phyloP scores from a whole-genome alignment of 2,888 invertebrate genomes.

The Cyaniris semiargus region DNA sequence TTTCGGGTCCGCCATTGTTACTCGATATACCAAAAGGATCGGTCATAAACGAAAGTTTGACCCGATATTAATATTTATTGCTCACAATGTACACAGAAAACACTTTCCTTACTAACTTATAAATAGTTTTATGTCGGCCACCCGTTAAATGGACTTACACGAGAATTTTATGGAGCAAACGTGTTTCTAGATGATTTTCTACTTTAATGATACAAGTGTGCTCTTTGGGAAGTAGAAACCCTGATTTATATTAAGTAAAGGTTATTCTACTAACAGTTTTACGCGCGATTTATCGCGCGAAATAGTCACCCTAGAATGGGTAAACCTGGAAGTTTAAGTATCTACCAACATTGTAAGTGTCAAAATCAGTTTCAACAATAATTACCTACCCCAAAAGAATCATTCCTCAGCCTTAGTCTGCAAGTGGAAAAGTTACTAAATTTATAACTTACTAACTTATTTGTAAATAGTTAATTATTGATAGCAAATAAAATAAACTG shows the following conservation, averaged over 20 bases:
- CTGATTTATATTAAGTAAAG: neutral
- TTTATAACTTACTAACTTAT: too few species aligned
- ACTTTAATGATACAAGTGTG: conserved; percentile 16
- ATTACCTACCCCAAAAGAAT: too few species aligned
- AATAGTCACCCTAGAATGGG: too few species aligned
- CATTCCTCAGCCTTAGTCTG: too few species aligned
- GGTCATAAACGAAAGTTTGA: conserved; percentile 67
- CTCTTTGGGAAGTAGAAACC: neutral
- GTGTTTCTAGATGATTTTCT: conserved; percentile 33
- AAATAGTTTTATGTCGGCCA: conserved; percentile 73
- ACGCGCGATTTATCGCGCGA: too few species aligned
- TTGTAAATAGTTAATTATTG: too few species aligned
- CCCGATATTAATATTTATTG: conserved; percentile 73
- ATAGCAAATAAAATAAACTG: neutral
- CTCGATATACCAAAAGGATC: conserved; percentile 50
- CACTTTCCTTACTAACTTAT: conserved; percentile 66
- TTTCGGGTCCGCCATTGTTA: conserved; percentile 54
- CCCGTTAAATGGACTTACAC: conserved; percentile 69
- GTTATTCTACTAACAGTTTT: too few species aligned
- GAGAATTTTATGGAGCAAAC: conserved; percentile 47
- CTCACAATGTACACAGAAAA: conserved; percentile 59
- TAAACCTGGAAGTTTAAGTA: too few species aligned
- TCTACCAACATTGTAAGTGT: too few species aligned
- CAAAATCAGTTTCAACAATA: too few species aligned
- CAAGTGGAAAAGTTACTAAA: too few species aligned